Evolutionary conservation across 1,140 invertebrate genomes (phyloP), one percentile per base, ranked within the genome.

Genomic region (Brachionus sp.): DNA sequence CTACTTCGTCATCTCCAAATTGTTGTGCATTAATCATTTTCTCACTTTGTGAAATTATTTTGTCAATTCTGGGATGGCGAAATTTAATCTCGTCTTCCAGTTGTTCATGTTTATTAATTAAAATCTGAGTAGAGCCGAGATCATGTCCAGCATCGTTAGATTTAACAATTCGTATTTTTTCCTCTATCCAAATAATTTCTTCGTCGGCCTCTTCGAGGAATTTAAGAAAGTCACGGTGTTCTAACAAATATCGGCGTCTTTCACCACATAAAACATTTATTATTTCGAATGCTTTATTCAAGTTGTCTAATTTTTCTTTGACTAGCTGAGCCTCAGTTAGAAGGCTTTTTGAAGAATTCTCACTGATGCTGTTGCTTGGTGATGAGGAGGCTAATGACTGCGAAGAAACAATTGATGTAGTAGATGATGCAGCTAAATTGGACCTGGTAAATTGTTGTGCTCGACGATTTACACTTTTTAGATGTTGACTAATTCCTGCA

Each of bases 151-250:
- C 93, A 37, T 85, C 85, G 86, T 92, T 92, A 64, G 92, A 93
- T 85, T 93, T 92, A 7, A 98, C 96, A 88, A 99, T 94, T 0
- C 97, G 97, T 87, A 98, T 95, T 89, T 99, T 99, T 87, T 99
- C 98, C 84, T 94, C 95, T 94, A 99, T 99, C 97, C 97, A 98
- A 0, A 94, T 87, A 88, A 99, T 97, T 0, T 97, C 97, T 88
- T 99, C 98, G 88, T 98, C 99, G 0, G 97, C 97, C 90, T 99
- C 98, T 97, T 94, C 86, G 95, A 98, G 90, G 88, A 98, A 98
- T 87, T 97, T 95, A 88, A 94, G 97, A 86, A 96, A 95, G 86
- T 95, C 94, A 84, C 95, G 91, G 0, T 95, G 95, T 84, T 97
- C 94, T 87, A 97, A 94, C 10, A 99, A 89, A 6, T 93, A 91